Percentiles rank a stretch among this genome's conserved stretches.
Conservation (phyloP, 2,888 invertebrate species). For the Tipula confusa region DNA sequence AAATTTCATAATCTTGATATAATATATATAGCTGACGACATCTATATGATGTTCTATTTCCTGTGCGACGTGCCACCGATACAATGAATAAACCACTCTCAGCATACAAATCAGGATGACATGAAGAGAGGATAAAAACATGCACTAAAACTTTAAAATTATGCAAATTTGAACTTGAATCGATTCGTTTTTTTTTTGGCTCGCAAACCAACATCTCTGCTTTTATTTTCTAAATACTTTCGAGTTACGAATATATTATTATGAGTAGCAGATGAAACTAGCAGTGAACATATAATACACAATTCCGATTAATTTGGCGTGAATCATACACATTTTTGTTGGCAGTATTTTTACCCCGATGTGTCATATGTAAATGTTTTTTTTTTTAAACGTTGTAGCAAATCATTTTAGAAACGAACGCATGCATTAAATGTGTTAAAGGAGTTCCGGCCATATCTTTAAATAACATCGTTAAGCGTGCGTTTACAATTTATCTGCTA, state of each 20-base stretch:
- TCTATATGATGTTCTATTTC: not conserved
- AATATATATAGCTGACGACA: not conserved
- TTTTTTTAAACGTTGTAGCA: not conserved
- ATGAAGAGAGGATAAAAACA: not conserved
- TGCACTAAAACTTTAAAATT: no score
- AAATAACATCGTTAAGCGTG: no score
- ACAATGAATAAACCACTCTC: not conserved
- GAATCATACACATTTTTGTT: not conserved
- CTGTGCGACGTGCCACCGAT: not conserved
- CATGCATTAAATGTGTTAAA: not conserved
- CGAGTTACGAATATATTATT: not conserved
- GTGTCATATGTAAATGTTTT: not conserved
- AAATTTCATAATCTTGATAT: not conserved
- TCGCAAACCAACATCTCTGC: not conserved
- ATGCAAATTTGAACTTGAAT: not conserved
- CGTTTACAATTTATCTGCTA: no score
- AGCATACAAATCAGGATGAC: not conserved
- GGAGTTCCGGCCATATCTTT: not conserved
- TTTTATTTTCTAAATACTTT: no score
- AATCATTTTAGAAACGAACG: not conserved
- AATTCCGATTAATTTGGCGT: not conserved
- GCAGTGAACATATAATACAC: not conserved
- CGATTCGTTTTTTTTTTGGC: not conserved
- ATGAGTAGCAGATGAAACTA: not conserved
- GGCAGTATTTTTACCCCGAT: not conserved